Base-by-base conservation (phyloP, 1,140 invertebrate species). In the Drosophila truncata region DNA sequence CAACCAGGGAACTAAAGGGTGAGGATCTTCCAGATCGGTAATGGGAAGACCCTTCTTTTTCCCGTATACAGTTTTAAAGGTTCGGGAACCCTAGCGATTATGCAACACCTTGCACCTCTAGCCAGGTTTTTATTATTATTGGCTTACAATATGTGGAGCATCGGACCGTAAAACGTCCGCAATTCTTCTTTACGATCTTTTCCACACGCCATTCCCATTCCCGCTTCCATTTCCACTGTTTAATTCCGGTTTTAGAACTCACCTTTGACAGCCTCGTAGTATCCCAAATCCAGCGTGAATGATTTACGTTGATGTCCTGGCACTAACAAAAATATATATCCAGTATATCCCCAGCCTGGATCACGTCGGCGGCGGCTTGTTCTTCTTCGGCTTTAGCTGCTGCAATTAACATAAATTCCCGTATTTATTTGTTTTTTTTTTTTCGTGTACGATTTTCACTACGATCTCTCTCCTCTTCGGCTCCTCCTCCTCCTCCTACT, bases 221-320 rank as follows among this genome's bases (percentile, higher is more conserved):
- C 11, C 46, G 23, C 20, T 16, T 14, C 25, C 16, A 49, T 1
- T 27, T 27, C 9, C 50, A 25, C 8, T n/a, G 16, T 25, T 16
- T 27, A 31, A 61, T 61, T 72, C 65, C 62, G 66, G 47, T 71
- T 71, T 39, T 31, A 3, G 35, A 20, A 37, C 67, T 87, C 75
- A 92, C 91, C 91, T 91, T 91, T 92, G 55, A 92, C 91, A 92
- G 91, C 91, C 63, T 92, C 91, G 91, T 92, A 92, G 76, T 92
- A 92, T 92, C 91, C 91, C 76, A 92, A 92, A 92, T 92, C 91
- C 91, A 92, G 91, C 88, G 88, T 92, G 91, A 91, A 92, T 83
- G 91, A 86, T 92, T 92, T 92, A 79, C 82, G 63, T 92, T 75
- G 33, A 74, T 70, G 64, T 82, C 78, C 81, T 90, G 69, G 59